Conservation (phyloP, 2,888 invertebrate genomes). For the Sphinx pinastri region DNA sequence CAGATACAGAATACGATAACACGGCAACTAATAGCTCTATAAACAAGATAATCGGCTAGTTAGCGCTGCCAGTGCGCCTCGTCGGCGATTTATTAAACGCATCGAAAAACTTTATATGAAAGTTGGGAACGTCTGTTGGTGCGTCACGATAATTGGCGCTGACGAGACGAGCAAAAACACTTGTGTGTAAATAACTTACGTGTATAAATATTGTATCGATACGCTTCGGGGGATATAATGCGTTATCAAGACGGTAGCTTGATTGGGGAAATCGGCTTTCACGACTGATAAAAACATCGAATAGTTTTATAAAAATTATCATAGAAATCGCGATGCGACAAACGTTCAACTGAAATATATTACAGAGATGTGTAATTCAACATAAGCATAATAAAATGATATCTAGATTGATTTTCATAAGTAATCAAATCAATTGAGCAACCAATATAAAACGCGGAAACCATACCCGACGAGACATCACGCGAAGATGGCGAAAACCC, state of each 20-base stretch:
- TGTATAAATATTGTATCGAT: slow-evolving; percentile 5
- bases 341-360: no score
- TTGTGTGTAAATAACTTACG: slow-evolving; percentile 11
- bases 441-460: slow-evolving; percentile 3
- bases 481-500: neutral
- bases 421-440: neutral
- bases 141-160: slow-evolving; percentile 30
- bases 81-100: slow-evolving; percentile 50
- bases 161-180: slow-evolving; percentile 23
- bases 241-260: slow-evolving; percentile 11
- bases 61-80: slow-evolving; percentile 64
- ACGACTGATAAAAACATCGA: neutral
- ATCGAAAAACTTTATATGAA: slow-evolving; percentile 45
- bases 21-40: slow-evolving; percentile 78
- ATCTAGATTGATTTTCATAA: neutral
- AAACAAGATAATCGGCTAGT: slow-evolving; percentile 77
- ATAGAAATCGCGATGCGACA: neutral
- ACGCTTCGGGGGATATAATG: neutral
- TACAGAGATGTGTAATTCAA: no score
- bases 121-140: slow-evolving; percentile 28
- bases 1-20: slow-evolving; percentile 72
- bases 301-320: neutral
- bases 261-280: slow-evolving; percentile 3
- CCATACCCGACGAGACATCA: neutral
- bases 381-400: neutral